Percentiles rank a stretch among this genome's conserved stretches.
Evolutionary conservation across 1,140 invertebrate genomes (phyloP).

Genomic region (Pseudomyrmex gracilis): DNA sequence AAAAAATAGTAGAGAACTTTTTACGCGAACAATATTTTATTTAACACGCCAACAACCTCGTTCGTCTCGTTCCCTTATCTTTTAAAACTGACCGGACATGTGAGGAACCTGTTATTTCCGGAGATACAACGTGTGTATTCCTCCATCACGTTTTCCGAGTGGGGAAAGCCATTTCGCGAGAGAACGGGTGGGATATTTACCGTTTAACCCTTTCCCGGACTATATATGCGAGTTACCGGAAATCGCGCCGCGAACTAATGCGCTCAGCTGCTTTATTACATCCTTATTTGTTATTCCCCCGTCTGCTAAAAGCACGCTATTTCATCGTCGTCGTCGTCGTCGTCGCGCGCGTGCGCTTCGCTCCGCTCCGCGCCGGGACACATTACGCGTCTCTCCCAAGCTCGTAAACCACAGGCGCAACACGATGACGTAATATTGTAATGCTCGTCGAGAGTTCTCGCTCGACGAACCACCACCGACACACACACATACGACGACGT

Average conservation of each 20-base stretch:
- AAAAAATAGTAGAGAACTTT: too few species aligned
- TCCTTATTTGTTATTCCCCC: constrained; percentile 47
- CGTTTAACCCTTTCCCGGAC: constrained; percentile 18
- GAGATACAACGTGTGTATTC: too few species aligned
- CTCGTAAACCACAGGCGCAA: constrained; percentile 45
- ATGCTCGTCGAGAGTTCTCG: constrained; percentile 22
- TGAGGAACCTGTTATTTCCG: too few species aligned
- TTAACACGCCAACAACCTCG: too few species aligned
- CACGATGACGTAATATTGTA: constrained; percentile 53
- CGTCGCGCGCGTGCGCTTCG: too few species aligned
- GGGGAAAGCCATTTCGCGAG: not conserved
- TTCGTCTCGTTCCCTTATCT: too few species aligned
- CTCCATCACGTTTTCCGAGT: too few species aligned
- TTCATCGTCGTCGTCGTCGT: constrained; percentile 11
- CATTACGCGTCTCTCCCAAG: constrained; percentile 38
- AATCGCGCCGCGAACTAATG: constrained; percentile 24
- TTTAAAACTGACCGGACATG: too few species aligned
- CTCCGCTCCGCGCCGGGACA: constrained; percentile 8
- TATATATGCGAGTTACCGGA: not conserved
- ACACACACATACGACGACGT: too few species aligned
- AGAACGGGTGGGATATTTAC: not conserved
- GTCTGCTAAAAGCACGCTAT: constrained; percentile 51
- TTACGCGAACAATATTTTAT: too few species aligned
- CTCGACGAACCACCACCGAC: not conserved
- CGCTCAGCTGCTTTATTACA: constrained; percentile 44